A percentile compares a stretch with the other conserved stretches of the same genome.
phyloP scores from a whole-genome alignment of 1,140 invertebrate genomes.

The Bombus waltoni region DNA sequence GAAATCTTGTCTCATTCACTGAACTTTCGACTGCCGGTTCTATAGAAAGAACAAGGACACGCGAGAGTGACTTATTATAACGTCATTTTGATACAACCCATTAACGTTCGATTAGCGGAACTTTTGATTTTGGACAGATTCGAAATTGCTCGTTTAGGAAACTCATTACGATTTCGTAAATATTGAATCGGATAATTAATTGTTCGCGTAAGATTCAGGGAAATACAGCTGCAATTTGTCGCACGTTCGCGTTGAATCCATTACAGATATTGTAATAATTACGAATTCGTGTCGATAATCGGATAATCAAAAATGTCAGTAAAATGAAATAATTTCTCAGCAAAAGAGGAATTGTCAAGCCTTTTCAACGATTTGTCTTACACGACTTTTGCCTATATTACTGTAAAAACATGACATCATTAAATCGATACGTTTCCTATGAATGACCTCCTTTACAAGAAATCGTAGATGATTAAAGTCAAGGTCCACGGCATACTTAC shows the following conservation, averaged over 20 bases:
- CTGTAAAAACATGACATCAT: background rate
- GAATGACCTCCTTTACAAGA: background rate
- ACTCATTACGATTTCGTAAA: conserved; percentile 12
- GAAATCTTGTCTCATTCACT: background rate
- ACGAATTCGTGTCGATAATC: background rate
- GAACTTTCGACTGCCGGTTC: background rate
- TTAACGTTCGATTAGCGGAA: background rate
- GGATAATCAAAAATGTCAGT: background rate
- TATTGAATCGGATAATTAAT: conserved; percentile 39
- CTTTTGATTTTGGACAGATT: conserved; percentile 5
- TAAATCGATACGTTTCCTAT: background rate
- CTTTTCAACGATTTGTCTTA: background rate
- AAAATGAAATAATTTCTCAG: background rate
- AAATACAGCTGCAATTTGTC: conserved; percentile 3
- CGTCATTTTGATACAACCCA: background rate
- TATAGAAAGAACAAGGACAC: background rate
- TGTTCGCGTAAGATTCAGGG: conserved; percentile 29
- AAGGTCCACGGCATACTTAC: background rate
- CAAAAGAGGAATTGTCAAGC: too few species aligned
- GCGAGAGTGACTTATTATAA: background rate
- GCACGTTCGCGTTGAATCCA: background rate
- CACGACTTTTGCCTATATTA: background rate
- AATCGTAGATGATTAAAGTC: background rate
- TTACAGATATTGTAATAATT: conserved; percentile 41
- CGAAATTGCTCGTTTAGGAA: conserved; percentile 7